phyloP scores from a whole-genome alignment of 2,113 vertebrate species.

The Halcyon senegalensis region DNA sequence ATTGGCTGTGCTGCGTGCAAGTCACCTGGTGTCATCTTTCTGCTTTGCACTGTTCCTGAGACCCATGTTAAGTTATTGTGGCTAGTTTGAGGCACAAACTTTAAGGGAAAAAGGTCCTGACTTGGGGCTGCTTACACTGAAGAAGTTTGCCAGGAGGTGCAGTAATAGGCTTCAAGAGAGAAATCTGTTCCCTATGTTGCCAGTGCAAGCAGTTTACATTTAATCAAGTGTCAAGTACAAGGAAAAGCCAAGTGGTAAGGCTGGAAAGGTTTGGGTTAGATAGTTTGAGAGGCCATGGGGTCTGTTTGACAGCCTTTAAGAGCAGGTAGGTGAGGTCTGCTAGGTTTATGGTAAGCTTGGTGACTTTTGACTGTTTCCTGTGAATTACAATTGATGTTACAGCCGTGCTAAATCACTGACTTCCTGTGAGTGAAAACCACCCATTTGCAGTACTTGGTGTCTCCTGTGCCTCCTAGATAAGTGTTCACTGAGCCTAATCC shows the following conservation, averaged over 20 bases:
- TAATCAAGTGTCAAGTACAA: not conserved
- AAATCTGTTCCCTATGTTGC: not conserved
- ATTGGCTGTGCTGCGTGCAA: not conserved
- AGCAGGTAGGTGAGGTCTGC: not conserved
- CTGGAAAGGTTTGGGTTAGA: not conserved
- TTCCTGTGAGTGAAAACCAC: not conserved
- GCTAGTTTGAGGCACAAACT: not conserved
- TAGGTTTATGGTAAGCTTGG: not conserved
- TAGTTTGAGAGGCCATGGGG: not conserved
- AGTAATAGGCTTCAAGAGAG: not conserved
- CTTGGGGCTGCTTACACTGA: not conserved
- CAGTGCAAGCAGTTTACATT: not conserved
- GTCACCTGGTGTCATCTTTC: not conserved
- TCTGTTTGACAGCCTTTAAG: not conserved
- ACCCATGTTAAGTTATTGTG: not conserved
- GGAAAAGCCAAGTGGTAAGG: not conserved
- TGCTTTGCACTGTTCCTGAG: not conserved
- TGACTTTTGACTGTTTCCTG: not conserved
- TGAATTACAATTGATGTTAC: not conserved
- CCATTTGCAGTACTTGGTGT: not conserved
- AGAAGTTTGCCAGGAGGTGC: not conserved
- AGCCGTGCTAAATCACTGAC: not conserved
- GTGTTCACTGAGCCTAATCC: rapidly evolving
- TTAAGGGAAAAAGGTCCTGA: not conserved
- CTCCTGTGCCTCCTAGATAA: not conserved